These are phyloP conservation scores for Pyrocephalus nanus DNA, from an alignment of 2,797 vertebrate species.

Conservation along the genomic window DNA sequence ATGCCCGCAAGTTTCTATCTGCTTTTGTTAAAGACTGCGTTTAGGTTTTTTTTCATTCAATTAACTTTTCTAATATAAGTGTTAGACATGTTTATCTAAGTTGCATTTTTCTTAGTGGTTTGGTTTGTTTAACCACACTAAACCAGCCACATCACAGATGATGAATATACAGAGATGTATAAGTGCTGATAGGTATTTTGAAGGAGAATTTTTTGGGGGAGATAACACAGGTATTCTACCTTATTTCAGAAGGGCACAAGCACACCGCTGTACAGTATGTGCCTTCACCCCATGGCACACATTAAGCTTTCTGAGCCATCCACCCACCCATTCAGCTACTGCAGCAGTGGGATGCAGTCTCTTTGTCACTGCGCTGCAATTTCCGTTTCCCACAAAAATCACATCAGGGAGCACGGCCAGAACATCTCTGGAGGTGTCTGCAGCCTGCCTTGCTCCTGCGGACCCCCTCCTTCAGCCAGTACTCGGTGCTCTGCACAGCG, in stretches of 20 bases:
- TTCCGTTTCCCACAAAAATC: not conserved
- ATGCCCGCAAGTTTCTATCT: not conserved
- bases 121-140: not conserved
- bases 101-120: not conserved
- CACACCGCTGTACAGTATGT: rapidly evolving
- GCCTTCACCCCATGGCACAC: rapidly evolving
- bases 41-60: not conserved
- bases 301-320: not conserved
- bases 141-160: not conserved
- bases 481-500: rapidly evolving
- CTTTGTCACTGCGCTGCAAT: not conserved
- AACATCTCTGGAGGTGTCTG: not conserved
- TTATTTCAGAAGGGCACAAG: not conserved
- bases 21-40: not conserved
- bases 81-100: not conserved
- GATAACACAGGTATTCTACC: not conserved
- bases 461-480: rapidly evolving
- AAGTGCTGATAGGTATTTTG: not conserved
- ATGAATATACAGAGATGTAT: not conserved
- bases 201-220: not conserved
- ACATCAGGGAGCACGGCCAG: not conserved
- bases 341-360: rapidly evolving
- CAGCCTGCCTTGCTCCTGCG: not conserved
- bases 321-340: not conserved
- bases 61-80: not conserved